phyloP scores from a whole-genome alignment of 2,797 vertebrate genomes.

The Enteromius argenteus region DNA sequence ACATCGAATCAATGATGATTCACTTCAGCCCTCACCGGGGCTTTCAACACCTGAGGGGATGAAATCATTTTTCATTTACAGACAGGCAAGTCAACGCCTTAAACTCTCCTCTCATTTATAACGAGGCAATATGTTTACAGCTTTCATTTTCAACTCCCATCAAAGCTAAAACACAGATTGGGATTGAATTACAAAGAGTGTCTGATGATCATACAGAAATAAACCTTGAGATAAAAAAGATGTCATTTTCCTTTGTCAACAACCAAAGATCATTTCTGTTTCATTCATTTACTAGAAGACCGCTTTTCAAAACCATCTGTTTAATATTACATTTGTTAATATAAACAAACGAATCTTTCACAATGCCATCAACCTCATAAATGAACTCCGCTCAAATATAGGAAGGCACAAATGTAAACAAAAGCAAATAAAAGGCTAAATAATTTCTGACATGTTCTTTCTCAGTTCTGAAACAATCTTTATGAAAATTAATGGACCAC shows the following conservation, averaged over 20 bases:
- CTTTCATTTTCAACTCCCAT: neutral
- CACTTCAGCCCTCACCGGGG: neutral
- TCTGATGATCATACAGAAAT: neutral
- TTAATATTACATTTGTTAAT: too few species aligned
- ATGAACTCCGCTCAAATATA: neutral
- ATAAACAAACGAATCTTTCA: neutral
- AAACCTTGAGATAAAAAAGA: neutral
- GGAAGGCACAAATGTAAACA: neutral
- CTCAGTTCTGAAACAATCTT: neutral
- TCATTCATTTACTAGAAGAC: neutral
- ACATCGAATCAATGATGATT: constrained; percentile 28
- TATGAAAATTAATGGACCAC: too few species aligned
- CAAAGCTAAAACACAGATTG: neutral
- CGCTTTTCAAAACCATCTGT: neutral
- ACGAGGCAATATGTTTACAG: neutral
- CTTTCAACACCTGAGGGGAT: constrained; percentile 36
- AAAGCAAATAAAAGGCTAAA: neutral
- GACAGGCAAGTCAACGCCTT: constrained; percentile 14
- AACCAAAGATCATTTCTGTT: neutral
- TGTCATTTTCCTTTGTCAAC: neutral
- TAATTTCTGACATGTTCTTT: neutral
- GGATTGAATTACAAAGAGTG: neutral
- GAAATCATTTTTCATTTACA: constrained; percentile 23
- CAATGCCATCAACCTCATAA: neutral
- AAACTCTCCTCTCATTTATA: constrained; percentile 2